Evolutionary conservation across 2,797 vertebrate species (phyloP).

Genomic region (Lemur catta): DNA sequence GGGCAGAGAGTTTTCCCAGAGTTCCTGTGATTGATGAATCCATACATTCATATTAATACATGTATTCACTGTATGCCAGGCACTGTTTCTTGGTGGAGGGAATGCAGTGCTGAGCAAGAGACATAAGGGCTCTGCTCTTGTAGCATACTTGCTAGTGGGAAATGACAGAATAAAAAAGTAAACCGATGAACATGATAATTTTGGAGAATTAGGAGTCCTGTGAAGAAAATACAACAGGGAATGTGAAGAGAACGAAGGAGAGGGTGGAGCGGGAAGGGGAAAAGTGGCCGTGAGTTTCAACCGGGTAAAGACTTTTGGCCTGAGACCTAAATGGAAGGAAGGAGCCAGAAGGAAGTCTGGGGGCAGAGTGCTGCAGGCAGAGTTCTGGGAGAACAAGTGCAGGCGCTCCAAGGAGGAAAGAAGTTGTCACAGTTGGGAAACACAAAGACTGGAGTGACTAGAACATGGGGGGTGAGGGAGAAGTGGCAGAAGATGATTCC

Average conservation of each 20-base stretch:
- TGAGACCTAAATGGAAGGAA: background rate
- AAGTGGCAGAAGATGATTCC: background rate
- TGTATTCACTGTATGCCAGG: background rate
- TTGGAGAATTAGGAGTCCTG: background rate
- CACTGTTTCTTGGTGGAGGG: background rate
- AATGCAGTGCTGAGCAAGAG: background rate
- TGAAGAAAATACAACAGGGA: background rate
- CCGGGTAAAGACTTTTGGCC: background rate
- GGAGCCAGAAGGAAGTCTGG: background rate
- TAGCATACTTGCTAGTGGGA: background rate
- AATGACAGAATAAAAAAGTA: background rate
- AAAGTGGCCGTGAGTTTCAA: background rate
- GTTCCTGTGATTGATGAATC: background rate
- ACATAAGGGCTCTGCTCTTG: background rate
- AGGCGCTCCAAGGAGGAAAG: background rate
- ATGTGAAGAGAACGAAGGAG: background rate
- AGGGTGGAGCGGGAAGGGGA: background rate
- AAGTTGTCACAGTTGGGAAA: background rate
- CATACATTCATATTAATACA: background rate
- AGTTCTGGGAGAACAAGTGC: background rate
- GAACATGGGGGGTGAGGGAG: background rate
- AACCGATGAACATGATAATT: background rate
- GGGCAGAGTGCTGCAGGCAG: background rate
- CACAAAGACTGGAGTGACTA: background rate
- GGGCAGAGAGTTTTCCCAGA: background rate